phyloP scores from a whole-genome alignment of 1,140 invertebrate genomes.

The Varroa destructor region DNA sequence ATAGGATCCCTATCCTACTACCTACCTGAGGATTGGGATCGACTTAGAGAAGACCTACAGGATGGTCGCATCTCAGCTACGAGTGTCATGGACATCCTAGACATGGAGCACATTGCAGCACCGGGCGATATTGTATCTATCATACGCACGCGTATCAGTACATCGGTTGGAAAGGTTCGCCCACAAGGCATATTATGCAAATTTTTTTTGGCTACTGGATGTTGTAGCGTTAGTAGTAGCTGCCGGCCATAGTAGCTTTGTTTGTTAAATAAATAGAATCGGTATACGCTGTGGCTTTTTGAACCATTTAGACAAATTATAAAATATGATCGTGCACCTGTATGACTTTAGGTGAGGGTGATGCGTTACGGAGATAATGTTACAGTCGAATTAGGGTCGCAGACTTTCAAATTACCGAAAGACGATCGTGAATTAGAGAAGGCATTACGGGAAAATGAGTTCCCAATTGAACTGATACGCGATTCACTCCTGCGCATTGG shows the following conservation, averaged over 20 bases:
- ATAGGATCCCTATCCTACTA: conserved; percentile 1
- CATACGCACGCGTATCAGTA: neutral
- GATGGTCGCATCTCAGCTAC: neutral
- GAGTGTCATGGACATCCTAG: conserved; percentile 12
- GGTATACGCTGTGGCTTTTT: too few relatives aligned
- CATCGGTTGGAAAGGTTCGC: neutral
- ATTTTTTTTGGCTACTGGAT: too few relatives aligned
- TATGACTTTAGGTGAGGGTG: neutral
- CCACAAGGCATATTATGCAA: too few relatives aligned
- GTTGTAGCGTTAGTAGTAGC: too few relatives aligned
- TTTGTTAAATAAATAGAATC: too few relatives aligned
- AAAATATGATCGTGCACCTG: too few relatives aligned
- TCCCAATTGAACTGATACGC: conserved; percentile 5
- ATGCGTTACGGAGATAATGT: conserved; percentile 15
- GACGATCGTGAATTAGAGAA: conserved; percentile 1
- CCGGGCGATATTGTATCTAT: conserved; percentile 5
- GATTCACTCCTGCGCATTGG: conserved; percentile 13
- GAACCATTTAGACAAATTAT: too few relatives aligned
- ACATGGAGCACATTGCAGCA: conserved; percentile 1
- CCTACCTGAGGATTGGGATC: conserved; percentile 15
- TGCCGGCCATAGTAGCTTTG: too few relatives aligned
- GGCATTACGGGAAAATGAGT: conserved; percentile 6
- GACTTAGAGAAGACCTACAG: conserved; percentile 3
- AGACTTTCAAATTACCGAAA: neutral
- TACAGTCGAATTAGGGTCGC: neutral